Percentiles rank a stretch among this genome's conserved stretches.
Conservation (phyloP, 37 sponge, comb jelly and placozoan species). For the Ianthella basta region DNA sequence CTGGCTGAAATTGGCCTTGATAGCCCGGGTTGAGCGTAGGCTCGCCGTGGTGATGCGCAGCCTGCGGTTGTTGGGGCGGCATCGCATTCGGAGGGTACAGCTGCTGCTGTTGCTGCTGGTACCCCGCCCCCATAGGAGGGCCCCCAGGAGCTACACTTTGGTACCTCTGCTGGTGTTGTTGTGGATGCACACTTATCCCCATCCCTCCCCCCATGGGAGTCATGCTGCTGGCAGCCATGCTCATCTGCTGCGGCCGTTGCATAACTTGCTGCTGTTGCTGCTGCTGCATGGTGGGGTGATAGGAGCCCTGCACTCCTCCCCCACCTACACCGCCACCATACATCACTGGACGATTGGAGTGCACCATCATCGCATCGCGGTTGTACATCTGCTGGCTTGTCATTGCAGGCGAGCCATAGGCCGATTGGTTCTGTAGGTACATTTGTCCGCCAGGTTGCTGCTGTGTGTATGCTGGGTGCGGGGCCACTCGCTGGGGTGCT, state of each 20-base stretch:
- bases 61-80: neutral
- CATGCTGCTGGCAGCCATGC: no score
- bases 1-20: neutral
- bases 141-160: neutral
- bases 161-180: slow-evolving; percentile 8
- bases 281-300: slow-evolving; percentile 14
- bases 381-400: no score
- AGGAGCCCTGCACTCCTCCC: neutral
- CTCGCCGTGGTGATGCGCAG: neutral
- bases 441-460: slow-evolving; percentile 1
- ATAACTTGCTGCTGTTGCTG: neutral
- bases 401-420: no score
- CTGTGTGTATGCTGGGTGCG: neutral
- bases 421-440: no score
- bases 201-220: neutral
- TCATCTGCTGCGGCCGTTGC: neutral
- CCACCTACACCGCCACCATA: neutral
- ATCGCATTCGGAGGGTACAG: neutral
- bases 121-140: neutral
- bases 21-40: neutral
- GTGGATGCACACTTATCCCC: neutral
- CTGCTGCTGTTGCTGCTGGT: neutral
- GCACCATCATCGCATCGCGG: neutral
- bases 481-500: neutral
- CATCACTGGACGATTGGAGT: neutral